Conservation (phyloP, 1,140 invertebrate species). For the Campoletis sonorensis region DNA sequence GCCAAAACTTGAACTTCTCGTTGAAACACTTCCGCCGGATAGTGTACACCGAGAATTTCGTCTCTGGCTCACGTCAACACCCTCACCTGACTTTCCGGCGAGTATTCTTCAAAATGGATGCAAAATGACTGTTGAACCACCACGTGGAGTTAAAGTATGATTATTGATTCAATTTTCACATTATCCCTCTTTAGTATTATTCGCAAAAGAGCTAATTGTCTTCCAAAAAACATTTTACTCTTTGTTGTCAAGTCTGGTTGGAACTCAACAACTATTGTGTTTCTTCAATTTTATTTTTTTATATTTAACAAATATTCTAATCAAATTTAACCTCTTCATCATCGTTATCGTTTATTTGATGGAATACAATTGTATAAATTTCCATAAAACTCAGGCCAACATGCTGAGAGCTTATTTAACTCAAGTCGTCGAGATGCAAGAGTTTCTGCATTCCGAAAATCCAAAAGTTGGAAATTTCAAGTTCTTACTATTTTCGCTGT, state of each 20-base stretch:
- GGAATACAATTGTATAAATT: not conserved
- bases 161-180: not conserved
- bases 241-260: no score
- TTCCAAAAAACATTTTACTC: no score
- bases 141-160: constrained; percentile 78
- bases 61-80: constrained; percentile 86
- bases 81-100: constrained; percentile 81
- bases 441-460: constrained; percentile 77
- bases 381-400: constrained; percentile 77
- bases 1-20: constrained; percentile 78
- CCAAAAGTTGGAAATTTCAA: constrained; percentile 80
- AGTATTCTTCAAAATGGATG: constrained; percentile 83
- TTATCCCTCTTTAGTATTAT: not conserved
- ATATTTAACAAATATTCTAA: no score
- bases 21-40: constrained; percentile 77
- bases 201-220: no score
- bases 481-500: constrained; percentile 82
- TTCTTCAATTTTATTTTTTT: no score
- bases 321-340: no score
- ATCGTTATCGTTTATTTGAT: not conserved
- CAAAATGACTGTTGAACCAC: constrained; percentile 86
- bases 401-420: constrained; percentile 80
- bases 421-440: constrained; percentile 76
- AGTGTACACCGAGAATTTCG: constrained; percentile 80
- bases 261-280: no score